Evolutionary conservation across 2,113 vertebrate species (phyloP).

Genomic region (Pogona vitticeps): DNA sequence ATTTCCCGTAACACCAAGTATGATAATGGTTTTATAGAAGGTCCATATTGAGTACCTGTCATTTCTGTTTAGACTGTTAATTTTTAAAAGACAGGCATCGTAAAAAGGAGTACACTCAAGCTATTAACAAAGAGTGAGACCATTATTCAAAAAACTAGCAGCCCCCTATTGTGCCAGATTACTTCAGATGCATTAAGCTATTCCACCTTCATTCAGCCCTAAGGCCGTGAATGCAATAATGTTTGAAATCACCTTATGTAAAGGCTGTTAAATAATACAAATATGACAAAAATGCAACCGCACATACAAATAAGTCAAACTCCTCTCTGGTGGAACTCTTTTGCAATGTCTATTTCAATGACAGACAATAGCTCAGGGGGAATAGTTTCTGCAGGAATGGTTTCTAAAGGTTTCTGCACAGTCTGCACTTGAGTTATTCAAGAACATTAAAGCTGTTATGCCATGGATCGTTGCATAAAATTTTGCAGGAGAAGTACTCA

Average conservation of each 20-base stretch:
- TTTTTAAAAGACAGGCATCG: neutral
- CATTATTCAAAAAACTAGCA: constrained; percentile 18
- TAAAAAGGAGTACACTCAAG: neutral
- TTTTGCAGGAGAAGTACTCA: neutral
- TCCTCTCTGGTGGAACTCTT: neutral
- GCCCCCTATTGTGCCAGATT: constrained; percentile 14
- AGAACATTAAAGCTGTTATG: constrained; percentile 10
- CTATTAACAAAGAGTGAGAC: neutral
- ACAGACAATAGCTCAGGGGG: neutral
- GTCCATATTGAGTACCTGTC: constrained; percentile 8
- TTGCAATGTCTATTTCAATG: constrained; percentile 13
- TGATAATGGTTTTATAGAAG: constrained; percentile 11
- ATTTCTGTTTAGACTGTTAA: neutral
- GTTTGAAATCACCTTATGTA: constrained; percentile 24
- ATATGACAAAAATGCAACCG: constrained; percentile 29
- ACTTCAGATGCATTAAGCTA: constrained; percentile 29
- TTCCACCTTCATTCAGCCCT: constrained; percentile 24
- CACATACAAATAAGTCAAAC: constrained; percentile 27
- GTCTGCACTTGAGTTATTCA: constrained; percentile 11
- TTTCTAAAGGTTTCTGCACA: constrained; percentile 39
- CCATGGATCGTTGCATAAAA: neutral
- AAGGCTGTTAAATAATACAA: constrained; percentile 24
- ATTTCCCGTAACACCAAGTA: constrained; percentile 1
- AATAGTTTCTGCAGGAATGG: neutral
- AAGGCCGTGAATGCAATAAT: constrained; percentile 34